Evolutionary conservation across 2,888 invertebrate species (phyloP).

Genomic region (Ganaspis brasiliensis): DNA sequence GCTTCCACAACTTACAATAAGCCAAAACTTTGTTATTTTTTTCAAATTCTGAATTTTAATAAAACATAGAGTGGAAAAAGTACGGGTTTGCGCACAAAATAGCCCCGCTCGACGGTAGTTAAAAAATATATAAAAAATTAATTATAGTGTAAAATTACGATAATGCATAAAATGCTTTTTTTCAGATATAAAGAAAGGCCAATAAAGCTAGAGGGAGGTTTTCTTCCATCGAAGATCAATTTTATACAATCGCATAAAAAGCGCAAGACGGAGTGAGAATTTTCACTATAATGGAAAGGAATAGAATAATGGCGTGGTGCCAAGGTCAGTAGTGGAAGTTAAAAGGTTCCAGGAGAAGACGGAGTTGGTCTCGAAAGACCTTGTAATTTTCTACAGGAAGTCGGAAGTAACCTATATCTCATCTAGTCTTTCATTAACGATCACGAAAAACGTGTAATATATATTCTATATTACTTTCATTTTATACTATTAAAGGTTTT

Average conservation of each 20-base stretch:
- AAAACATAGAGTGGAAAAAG: too few relatives aligned
- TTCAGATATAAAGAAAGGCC: slow-evolving; percentile 77
- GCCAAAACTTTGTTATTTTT: too few relatives aligned
- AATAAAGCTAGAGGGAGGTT: slow-evolving; percentile 76
- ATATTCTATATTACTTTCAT: not conserved
- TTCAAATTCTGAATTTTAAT: too few relatives aligned
- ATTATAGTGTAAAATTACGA: not conserved
- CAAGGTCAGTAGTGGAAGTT: slow-evolving; percentile 48
- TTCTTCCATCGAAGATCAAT: slow-evolving; percentile 77
- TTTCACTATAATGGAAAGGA: slow-evolving; percentile 30
- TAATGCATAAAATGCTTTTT: not conserved
- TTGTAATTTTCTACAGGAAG: slow-evolving; percentile 54
- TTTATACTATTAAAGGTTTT: not conserved
- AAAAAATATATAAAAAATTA: not conserved
- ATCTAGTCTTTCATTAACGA: slow-evolving; percentile 73
- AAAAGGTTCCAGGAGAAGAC: slow-evolving; percentile 42
- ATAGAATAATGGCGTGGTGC: slow-evolving; percentile 34
- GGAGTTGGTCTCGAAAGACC: slow-evolving; percentile 49
- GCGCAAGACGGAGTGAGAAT: slow-evolving; percentile 68
- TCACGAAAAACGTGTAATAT: slow-evolving; percentile 23
- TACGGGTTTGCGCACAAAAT: too few relatives aligned
- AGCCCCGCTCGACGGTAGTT: too few relatives aligned
- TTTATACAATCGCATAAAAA: slow-evolving; percentile 73
- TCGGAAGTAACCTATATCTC: slow-evolving; percentile 60
- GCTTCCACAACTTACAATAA: too few relatives aligned